Percentiles rank a stretch among this genome's conserved stretches.
phyloP scores from a whole-genome alignment of 2,888 invertebrate species.

The Lydus trimaculatus region DNA sequence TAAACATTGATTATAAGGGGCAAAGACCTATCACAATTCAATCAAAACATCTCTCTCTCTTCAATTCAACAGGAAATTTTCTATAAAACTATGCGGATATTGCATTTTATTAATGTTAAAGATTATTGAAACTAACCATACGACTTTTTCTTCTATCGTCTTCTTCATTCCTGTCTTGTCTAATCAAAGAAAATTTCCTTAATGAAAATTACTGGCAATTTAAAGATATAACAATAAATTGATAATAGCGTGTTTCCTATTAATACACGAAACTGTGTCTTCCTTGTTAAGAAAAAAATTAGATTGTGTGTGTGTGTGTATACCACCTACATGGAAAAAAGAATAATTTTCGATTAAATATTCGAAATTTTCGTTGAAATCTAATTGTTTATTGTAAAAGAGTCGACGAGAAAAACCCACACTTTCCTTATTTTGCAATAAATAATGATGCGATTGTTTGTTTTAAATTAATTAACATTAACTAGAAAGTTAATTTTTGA shows the following conservation, averaged over 20 bases:
- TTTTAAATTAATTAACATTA: conserved; percentile 23
- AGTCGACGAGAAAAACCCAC: conserved; percentile 23
- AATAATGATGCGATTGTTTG: conserved; percentile 16
- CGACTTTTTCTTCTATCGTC: not conserved
- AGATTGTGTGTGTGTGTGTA: too few species aligned
- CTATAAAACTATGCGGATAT: conserved; percentile 2
- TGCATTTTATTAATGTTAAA: not conserved
- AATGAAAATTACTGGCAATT: not conserved
- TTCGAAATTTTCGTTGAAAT: conserved; percentile 5
- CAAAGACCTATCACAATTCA: not conserved
- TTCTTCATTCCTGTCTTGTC: not conserved
- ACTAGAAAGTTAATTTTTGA: conserved; percentile 23
- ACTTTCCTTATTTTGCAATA: conserved; percentile 30
- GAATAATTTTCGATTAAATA: not conserved
- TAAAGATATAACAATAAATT: not conserved
- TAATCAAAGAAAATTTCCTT: not conserved
- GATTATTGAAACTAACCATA: not conserved
- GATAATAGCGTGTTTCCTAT: not conserved
- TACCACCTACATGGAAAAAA: not conserved
- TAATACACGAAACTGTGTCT: not conserved
- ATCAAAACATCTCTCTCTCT: not conserved
- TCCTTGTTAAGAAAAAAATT: not conserved
- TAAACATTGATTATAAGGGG: not conserved
- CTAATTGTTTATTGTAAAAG: conserved; percentile 22
- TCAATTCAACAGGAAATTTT: not conserved